Base-by-base conservation (phyloP, 2,888 invertebrate species). In the Lypha dubia region DNA sequence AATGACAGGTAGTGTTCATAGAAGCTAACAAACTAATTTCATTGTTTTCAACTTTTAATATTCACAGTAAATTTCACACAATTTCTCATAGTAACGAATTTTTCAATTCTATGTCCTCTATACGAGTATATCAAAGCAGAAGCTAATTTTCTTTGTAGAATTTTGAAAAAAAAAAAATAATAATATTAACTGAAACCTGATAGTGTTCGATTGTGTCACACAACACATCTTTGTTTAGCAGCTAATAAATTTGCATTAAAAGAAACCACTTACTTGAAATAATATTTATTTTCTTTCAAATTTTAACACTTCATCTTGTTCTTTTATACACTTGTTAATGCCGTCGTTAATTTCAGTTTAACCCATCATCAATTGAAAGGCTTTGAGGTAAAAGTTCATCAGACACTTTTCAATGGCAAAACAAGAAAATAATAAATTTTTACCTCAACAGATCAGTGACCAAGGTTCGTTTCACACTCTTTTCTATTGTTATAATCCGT, bases 301-400 rank as follows among this genome's bases (percentile, higher is more conserved):
- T 60, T 73, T 60, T 73, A 49, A 58, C 58, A 13, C 58, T 71
- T 46, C n/a, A 17, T n/a, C 7, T 41, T 44, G n/a, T n/a, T 17
- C 28, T 4, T 13, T 46, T 13, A 51, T 6, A 41, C 15, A 6
- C 4, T 51, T 51, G 17, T 65, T 3, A 2, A n/a, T 60, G 60
- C n/a, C 11, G 60, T 22, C 24, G 13, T 15, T 32, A 20, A 20
- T 60, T 35, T 60, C 15, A 41, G 24, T 56, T 41, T 7, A 24
- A 70, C 35, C 20, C 20, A 13, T 11, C 24, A 32, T 11, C 24
- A 32, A 46, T 17, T 65, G 13, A n/a, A 53, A 62, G 5, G 44
- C 32, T 67, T 44, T 62, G 22, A 35, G 63, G 44, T 56, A 63
- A 71, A 79, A 79, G 79, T 71, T 79, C 79, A 79, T 71, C 28